A percentile compares a stretch with the other conserved stretches of the same genome.
Evolutionary conservation across 1,140 invertebrate species (phyloP).

Genomic region (Philotrypesis tridentata): DNA sequence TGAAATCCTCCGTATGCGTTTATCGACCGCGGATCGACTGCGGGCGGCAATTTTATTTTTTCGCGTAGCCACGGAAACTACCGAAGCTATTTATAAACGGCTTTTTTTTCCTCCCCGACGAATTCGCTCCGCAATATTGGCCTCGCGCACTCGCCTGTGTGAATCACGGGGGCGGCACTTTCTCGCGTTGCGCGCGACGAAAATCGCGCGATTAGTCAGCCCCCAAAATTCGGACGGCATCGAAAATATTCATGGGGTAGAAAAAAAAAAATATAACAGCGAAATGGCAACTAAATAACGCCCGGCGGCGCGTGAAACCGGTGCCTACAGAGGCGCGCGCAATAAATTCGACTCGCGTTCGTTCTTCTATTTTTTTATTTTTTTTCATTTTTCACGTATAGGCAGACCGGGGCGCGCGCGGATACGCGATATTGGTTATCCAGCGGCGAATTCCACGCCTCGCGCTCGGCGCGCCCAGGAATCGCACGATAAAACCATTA

Average conservation of each 20-base stretch:
- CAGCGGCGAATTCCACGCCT: constrained; percentile 47
- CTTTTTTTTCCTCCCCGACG: too few relatives aligned
- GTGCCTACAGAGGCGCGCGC: not conserved
- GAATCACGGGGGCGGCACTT: not conserved
- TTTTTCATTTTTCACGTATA: too few relatives aligned
- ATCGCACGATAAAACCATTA: constrained; percentile 57
- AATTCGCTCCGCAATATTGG: too few relatives aligned
- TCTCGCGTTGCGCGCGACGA: not conserved
- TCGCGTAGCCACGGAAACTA: too few relatives aligned
- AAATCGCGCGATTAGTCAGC: not conserved
- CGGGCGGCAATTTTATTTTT: too few relatives aligned
- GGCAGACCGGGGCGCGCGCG: not conserved
- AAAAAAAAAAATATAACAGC: too few relatives aligned
- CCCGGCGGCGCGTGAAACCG: not conserved
- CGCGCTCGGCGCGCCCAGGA: constrained; percentile 15
- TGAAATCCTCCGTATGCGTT: not conserved
- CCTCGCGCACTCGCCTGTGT: not conserved
- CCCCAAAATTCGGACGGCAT: not conserved
- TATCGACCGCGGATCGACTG: too few relatives aligned
- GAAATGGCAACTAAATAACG: not conserved
- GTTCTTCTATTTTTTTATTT: not conserved
- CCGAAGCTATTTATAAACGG: too few relatives aligned
- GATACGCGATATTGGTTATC: constrained; percentile 53
- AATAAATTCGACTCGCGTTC: constrained; percentile 9
- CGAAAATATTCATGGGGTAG: not conserved